A percentile compares a stretch with the other conserved stretches of the same genome.
Evolutionary conservation across 2,113 vertebrate genomes (phyloP).

Genomic region (Otolemur garnettii): DNA sequence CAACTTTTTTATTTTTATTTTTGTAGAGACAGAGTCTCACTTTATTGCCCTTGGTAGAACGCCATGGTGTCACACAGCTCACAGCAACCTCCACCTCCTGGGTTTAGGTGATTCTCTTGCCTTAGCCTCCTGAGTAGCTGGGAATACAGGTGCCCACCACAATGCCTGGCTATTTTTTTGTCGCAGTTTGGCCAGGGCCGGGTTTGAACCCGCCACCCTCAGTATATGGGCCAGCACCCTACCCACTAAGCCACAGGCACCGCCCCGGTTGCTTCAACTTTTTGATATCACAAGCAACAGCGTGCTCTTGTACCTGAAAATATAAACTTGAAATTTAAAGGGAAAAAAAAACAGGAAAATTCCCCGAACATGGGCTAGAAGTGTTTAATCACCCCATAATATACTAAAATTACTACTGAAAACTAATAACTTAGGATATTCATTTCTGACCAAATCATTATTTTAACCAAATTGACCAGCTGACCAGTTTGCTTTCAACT

Average conservation of each 20-base stretch:
- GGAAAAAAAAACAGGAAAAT: slow-evolving; percentile 19
- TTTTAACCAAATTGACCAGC: slow-evolving; percentile 56
- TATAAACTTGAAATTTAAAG: slow-evolving; percentile 46
- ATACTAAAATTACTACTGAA: slow-evolving; percentile 43
- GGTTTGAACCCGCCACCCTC: too few species aligned
- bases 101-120: too few species aligned
- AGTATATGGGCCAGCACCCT: too few species aligned
- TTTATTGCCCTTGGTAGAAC: too few species aligned
- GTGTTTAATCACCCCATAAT: neutral
- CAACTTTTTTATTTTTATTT: neutral
- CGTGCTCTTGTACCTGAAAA: slow-evolving; percentile 5
- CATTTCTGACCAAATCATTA: neutral
- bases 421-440: slow-evolving; percentile 37
- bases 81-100: too few species aligned
- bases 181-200: too few species aligned
- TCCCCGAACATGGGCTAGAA: neutral
- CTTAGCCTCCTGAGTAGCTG: too few species aligned
- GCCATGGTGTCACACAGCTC: too few species aligned
- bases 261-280: neutral
- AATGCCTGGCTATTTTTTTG: too few species aligned
- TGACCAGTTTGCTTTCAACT: slow-evolving; percentile 46
- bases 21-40: too few species aligned
- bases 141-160: too few species aligned
- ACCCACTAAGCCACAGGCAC: too few species aligned
- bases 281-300: slow-evolving; percentile 47